Conservation (phyloP, 1,140 invertebrate genomes). For the Pteromalus puparum region DNA sequence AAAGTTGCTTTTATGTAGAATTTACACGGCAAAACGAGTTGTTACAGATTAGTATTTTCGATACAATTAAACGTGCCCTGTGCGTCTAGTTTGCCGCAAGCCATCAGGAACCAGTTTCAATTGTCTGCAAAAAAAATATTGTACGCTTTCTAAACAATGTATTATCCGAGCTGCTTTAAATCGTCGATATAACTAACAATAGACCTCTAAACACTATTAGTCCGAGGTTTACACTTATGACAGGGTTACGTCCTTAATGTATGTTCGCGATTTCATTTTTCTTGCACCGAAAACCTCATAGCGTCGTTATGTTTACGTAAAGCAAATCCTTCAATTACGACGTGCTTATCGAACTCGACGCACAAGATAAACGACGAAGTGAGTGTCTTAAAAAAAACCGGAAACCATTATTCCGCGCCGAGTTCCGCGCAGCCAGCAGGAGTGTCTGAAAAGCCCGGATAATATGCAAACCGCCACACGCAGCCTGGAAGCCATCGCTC, state of each 20-base stretch:
- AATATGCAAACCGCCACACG: too few relatives aligned
- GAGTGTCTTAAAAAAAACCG: background rate
- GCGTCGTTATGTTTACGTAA: background rate
- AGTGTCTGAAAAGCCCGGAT: too few relatives aligned
- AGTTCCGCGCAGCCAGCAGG: too few relatives aligned
- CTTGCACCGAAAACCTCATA: background rate
- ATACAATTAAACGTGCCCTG: background rate
- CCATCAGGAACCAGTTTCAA: conserved; percentile 18
- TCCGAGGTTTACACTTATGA: background rate
- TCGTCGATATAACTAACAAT: background rate
- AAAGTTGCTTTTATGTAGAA: background rate
- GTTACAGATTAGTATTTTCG: background rate
- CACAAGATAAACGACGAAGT: too few relatives aligned
- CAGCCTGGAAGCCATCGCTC: background rate
- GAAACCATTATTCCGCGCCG: background rate
- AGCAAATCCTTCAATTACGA: background rate
- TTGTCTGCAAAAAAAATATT: background rate
- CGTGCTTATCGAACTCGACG: too few relatives aligned
- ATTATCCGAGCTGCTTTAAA: background rate
- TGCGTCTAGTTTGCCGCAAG: background rate
- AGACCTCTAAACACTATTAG: background rate
- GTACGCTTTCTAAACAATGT: conserved; percentile 28
- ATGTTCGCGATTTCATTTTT: background rate
- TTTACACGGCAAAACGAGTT: background rate
- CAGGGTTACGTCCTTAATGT: background rate